These are phyloP conservation scores for Mesembrinibis cayennensis DNA, from an alignment of 2,113 vertebrate species.

Conservation along the genomic window DNA sequence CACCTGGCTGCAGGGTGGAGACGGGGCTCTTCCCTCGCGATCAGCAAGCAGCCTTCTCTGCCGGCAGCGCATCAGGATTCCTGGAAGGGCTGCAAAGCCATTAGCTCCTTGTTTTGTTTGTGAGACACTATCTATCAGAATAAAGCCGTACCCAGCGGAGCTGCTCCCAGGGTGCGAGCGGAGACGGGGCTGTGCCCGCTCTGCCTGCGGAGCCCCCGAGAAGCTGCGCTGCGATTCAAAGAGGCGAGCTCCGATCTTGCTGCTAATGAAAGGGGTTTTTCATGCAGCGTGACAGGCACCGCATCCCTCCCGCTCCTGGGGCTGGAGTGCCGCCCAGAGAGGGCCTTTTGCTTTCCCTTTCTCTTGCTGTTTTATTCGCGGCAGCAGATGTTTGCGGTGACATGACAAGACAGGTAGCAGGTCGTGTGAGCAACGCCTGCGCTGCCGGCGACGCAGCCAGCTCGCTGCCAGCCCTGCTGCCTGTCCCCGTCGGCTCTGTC, in stretches of 20 bases:
- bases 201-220: background rate
- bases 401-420: constrained; percentile 55
- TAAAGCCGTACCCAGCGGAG: background rate
- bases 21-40: background rate
- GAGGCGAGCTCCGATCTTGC: background rate
- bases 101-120: background rate
- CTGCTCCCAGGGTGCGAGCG: background rate
- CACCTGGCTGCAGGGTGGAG: background rate
- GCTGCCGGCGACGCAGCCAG: background rate
- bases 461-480: background rate
- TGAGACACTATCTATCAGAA: background rate
- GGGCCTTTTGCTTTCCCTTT: background rate
- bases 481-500: background rate
- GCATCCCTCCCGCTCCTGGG: background rate
- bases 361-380: background rate
- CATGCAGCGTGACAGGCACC: background rate
- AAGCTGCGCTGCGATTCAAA: background rate
- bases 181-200: background rate
- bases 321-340: background rate
- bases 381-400: constrained; percentile 11
- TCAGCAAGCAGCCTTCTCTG: background rate
- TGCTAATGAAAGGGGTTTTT: constrained; percentile 12
- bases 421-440: background rate
- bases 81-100: background rate
- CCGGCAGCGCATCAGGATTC: background rate